Evolutionary conservation across 2,113 vertebrate genomes (phyloP), one percentile per base, ranked within the genome.

Genomic region (Ameiurus melas): DNA sequence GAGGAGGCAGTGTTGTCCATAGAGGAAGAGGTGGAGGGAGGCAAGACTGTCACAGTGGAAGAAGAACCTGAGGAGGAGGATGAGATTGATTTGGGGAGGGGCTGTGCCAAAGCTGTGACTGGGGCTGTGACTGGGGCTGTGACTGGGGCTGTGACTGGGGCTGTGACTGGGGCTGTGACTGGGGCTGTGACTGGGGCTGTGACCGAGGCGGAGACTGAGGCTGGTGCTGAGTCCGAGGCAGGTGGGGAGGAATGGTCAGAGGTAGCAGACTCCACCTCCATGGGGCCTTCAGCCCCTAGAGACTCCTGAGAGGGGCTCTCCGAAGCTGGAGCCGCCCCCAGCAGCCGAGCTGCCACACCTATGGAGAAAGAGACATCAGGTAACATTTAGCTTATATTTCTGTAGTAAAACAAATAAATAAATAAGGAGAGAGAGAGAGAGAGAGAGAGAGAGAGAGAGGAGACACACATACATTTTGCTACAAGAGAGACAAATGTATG

Each of bases 1-100:
- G 96, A 95, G 73, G 92, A 94, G 12, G 89, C 94, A 0, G 96
- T 96, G 89, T 94, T 96, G 93, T 96, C 96, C 87, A 94, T 88
- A 0, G 96, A 95, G 7, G 97, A 95, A 6, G 97, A 94, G 55
- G 93, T 94, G 33, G 96, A 95, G 25, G 95, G 95, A 84, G 94
- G 96, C 89, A 95, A 96, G 55, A 94, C 95, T 62, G 97, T 95
- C 87, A 94, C 90, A 2, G 95, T 89, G 25, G 96, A 95, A 36
- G 96, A 96, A 2, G 94, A 94, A 82, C 93, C 93, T 87, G 94
- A 94, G 88, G 94, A 94, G 58, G 96, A 93, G n/a, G 96, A 96
- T 75, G 96, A 96, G 25, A 92, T 53, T 58, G 94, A 93, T 60
- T 94, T 96, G 78, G 95, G 91, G 36, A 92, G 86, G 13, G 95